A percentile compares a stretch with the other conserved stretches of the same genome.
Evolutionary conservation across 1,140 invertebrate genomes (phyloP).

Genomic region (Drosophila melanica): DNA sequence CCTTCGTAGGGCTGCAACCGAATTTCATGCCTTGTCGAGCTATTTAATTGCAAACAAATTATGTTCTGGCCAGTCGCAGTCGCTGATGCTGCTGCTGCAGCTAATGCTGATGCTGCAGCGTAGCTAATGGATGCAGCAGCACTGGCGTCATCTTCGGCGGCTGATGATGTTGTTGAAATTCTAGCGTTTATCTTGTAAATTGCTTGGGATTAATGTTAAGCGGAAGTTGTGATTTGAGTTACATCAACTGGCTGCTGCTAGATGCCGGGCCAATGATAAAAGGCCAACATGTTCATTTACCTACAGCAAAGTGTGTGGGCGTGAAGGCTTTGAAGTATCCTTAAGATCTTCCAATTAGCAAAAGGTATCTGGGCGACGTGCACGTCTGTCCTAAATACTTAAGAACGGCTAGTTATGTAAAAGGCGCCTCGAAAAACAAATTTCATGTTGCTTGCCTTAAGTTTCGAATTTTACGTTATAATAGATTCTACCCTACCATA

Average conservation of each 20-base stretch:
- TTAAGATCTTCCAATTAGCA: constrained; percentile 38
- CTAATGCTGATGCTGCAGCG: constrained; percentile 29
- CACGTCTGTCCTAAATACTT: constrained; percentile 3
- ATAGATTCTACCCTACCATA: not conserved
- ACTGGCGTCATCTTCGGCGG: constrained; percentile 19
- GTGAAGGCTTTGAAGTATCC: constrained; percentile 57
- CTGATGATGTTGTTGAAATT: constrained; percentile 81
- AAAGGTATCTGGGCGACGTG: constrained; percentile 4
- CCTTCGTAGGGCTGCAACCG: constrained; percentile 66
- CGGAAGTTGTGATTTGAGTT: constrained; percentile 76
- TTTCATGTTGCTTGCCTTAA: not conserved
- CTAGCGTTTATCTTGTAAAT: constrained; percentile 81
- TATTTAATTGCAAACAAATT: constrained; percentile 83
- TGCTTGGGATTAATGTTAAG: constrained; percentile 79
- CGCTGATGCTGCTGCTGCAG: constrained; percentile 19
- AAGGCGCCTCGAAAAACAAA: not conserved
- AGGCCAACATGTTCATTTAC: constrained; percentile 70
- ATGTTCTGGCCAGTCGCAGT: constrained; percentile 68
- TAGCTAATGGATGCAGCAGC: constrained; percentile 66
- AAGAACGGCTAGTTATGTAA: not conserved
- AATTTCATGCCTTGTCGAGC: constrained; percentile 82
- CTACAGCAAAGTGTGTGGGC: constrained; percentile 64
- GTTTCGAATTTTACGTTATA: too few relatives aligned
- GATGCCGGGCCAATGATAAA: constrained; percentile 63
- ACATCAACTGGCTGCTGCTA: constrained; percentile 26